Percentiles rank a stretch among this genome's conserved stretches.
These are phyloP conservation scores for Paratrypauchen microcephalus DNA, from an alignment of 2,797 vertebrate genomes.

Conservation along the genomic window DNA sequence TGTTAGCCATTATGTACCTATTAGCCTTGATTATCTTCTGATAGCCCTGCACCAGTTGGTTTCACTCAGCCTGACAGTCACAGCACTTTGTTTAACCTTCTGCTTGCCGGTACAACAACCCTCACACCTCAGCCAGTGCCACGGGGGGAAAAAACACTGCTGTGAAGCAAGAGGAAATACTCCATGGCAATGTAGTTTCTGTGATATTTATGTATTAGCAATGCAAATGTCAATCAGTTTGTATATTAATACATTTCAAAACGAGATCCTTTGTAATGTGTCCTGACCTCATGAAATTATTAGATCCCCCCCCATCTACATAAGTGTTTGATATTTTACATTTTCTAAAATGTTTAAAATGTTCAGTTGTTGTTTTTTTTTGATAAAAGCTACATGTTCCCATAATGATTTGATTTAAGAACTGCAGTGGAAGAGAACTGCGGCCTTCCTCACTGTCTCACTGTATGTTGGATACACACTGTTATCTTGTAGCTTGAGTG, in stretches of 20 bases:
- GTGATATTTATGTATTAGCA: conserved; percentile 14
- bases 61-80: conserved; percentile 94
- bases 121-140: conserved; percentile 62
- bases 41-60: conserved; percentile 91
- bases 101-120: conserved; percentile 76
- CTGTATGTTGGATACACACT: neutral
- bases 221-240: neutral
- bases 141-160: conserved; percentile 82
- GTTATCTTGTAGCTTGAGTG: neutral
- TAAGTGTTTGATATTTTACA: no score
- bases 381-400: neutral
- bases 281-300: no score
- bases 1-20: conserved; percentile 98
- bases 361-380: neutral
- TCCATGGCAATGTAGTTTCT: conserved; percentile 23
- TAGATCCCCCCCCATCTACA: no score
- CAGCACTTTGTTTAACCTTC: conserved; percentile 96
- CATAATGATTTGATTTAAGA: no score
- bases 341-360: neutral
- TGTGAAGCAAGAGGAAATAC: conserved; percentile 59
- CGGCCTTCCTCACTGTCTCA: neutral
- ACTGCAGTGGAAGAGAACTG: neutral
- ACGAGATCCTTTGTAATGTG: no score
- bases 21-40: conserved; percentile 98
- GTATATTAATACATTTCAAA: neutral